phyloP scores from a whole-genome alignment of 2,113 vertebrate genomes.

The Fulica atra region DNA sequence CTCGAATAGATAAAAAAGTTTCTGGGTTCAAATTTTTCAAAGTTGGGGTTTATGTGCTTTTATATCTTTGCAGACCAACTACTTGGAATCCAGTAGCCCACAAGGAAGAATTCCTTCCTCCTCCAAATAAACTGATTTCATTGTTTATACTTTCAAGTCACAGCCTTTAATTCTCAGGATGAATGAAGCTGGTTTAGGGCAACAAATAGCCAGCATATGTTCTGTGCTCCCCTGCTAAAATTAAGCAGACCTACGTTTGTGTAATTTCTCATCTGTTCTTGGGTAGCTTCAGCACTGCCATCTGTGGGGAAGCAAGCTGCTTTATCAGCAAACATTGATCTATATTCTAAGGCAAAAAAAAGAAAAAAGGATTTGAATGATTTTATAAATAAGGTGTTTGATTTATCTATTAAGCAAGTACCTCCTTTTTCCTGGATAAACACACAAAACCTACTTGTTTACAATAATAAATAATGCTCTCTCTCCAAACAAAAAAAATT shows the following conservation, averaged over 20 bases:
- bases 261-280: neutral
- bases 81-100: neutral
- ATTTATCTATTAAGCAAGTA: neutral
- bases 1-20: too few relatives aligned
- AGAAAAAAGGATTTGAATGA: neutral
- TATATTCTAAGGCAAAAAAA: neutral
- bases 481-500: neutral
- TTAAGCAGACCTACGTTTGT: neutral
- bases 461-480: neutral
- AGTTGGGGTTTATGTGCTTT: neutral
- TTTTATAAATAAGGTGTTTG: constrained; percentile 7
- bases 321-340: neutral
- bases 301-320: constrained; percentile 11
- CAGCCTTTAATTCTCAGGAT: neutral
- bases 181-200: neutral
- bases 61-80: constrained; percentile 4
- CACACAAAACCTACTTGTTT: neutral
- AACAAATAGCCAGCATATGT: neutral
- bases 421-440: neutral
- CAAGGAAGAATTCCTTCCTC: neutral
- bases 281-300: neutral
- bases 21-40: neutral
- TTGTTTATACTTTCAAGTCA: neutral
- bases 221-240: neutral
- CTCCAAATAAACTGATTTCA: neutral